Base-by-base conservation (phyloP, 2,797 vertebrate genomes). In the Pogoniulus pusillus region DNA sequence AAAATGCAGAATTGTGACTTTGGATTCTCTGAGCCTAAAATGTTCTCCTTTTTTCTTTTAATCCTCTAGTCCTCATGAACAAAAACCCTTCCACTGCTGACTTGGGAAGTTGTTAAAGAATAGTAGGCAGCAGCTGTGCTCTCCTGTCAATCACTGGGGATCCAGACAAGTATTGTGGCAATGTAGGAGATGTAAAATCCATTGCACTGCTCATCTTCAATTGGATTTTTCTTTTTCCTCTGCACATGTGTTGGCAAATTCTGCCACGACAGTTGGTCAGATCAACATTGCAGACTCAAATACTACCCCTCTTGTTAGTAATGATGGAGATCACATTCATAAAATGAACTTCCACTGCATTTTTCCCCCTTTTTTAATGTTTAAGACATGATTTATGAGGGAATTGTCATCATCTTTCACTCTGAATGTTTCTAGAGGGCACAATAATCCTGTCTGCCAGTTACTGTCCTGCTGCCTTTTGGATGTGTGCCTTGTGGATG, bases 391-490 rank as follows among this genome's bases (percentile, higher is more conserved):
- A 95, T 91, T 90, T 94, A 84, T 84, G 70, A 89, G 63, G 75
- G 76, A 90, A 94, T 94, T 66, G 82, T 69, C 79, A 45, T 71
- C 39, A 41, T 85, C 75, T 88, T 74, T 92, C 94, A 88, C 27
- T 68, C 16, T 1, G 70, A 82, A 82, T 82, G 51, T 85, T 96
- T 90, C 93, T 80, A 76, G 89, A 92, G 87, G 81, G 89, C 82
- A 90, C 59, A 90, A 32, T 94, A 86, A 95, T 93, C 78, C n/a
- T 15, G 55, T 65, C 85, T 94, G 87, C 82, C 95, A 93, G 55
- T 84, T 88, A 81, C 41, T 79, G 57, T 75, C 34, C 49, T 55
- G 53, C 59, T 90, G 85, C 51, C 34, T 91, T 85, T 86, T 90
- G 78, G 69, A 90, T 16, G 34, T 64, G 37, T 51, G 32, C 55